Percentiles rank a stretch among this genome's conserved stretches.
Evolutionary conservation across 2,888 invertebrate genomes (phyloP).

Genomic region (Aporophyla nigra): DNA sequence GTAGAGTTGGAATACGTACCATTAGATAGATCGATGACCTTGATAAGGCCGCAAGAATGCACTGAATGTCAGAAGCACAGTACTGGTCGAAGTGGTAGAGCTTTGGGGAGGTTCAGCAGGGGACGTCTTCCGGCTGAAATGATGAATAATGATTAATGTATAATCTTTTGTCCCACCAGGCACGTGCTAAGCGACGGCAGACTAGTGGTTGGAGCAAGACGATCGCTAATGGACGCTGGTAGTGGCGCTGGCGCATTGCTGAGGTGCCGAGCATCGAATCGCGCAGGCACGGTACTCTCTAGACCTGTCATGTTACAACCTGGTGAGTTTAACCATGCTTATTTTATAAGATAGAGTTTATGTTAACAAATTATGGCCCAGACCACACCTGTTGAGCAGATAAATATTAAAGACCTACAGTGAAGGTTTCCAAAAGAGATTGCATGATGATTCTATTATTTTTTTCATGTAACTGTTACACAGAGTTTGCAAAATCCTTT

Average conservation of each 20-base stretch:
- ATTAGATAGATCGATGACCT: too few species aligned
- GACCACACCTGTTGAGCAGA: too few species aligned
- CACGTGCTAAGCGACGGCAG: constrained; percentile 85
- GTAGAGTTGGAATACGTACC: too few species aligned
- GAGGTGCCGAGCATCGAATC: constrained; percentile 85
- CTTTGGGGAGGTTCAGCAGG: too few species aligned
- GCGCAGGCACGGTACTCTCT: constrained; percentile 84
- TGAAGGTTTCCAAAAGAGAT: constrained; percentile 1
- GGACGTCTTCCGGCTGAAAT: too few species aligned
- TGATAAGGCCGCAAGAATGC: too few species aligned
- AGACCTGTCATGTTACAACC: constrained; percentile 86
- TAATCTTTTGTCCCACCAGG: constrained; percentile 67
- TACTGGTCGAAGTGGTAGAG: too few species aligned
- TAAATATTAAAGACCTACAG: background rate
- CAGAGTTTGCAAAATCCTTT: background rate
- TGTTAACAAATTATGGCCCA: too few species aligned
- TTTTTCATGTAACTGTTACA: too few species aligned
- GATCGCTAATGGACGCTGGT: constrained; percentile 85
- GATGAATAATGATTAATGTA: too few species aligned
- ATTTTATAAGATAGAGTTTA: background rate
- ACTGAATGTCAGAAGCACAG: too few species aligned
- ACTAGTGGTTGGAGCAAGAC: constrained; percentile 84
- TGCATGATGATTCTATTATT: too few species aligned
- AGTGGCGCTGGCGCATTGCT: constrained; percentile 82
- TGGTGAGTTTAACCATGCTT: constrained; percentile 72